A percentile compares a stretch with the other conserved stretches of the same genome.
These are phyloP conservation scores for Orgyia antiqua DNA, from an alignment of 2,888 invertebrate genomes.

Conservation along the genomic window DNA sequence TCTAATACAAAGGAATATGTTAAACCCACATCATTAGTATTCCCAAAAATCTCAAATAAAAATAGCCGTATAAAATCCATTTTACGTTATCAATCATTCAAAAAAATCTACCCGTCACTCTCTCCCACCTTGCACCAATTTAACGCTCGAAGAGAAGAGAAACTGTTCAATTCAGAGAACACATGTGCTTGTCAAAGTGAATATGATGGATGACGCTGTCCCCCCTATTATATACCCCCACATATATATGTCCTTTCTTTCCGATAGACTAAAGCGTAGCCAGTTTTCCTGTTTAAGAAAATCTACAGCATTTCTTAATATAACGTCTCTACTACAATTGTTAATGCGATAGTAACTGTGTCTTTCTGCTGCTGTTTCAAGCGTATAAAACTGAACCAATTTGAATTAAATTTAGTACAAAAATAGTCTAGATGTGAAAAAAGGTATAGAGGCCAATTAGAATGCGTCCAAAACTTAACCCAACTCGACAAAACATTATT, in stretches of 20 bases:
- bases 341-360: too few species aligned
- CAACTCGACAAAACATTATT: too few species aligned
- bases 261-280: slow-evolving; percentile 6
- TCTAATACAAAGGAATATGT: neutral
- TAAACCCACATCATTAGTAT: too few species aligned
- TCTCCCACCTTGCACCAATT: slow-evolving; percentile 11
- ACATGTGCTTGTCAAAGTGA: slow-evolving; percentile 63
- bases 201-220: slow-evolving; percentile 51
- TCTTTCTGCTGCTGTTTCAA: too few species aligned
- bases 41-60: too few species aligned
- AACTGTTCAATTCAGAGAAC: slow-evolving; percentile 54
- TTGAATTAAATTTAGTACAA: too few species aligned
- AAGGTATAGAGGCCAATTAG: too few species aligned
- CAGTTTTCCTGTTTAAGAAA: slow-evolving; percentile 23
- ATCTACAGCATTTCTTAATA: slow-evolving; percentile 37
- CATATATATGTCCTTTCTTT: slow-evolving; percentile 4
- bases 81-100: slow-evolving; percentile 6
- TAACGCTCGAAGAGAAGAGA: slow-evolving; percentile 31
- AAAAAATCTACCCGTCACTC: slow-evolving; percentile 3
- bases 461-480: too few species aligned
- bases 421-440: too few species aligned
- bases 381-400: too few species aligned
- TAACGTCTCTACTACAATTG: too few species aligned
- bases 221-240: slow-evolving; percentile 16
- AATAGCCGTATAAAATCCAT: too few species aligned